Conservation (phyloP, 2,888 invertebrate genomes). For the Hemaris fuciformis region DNA sequence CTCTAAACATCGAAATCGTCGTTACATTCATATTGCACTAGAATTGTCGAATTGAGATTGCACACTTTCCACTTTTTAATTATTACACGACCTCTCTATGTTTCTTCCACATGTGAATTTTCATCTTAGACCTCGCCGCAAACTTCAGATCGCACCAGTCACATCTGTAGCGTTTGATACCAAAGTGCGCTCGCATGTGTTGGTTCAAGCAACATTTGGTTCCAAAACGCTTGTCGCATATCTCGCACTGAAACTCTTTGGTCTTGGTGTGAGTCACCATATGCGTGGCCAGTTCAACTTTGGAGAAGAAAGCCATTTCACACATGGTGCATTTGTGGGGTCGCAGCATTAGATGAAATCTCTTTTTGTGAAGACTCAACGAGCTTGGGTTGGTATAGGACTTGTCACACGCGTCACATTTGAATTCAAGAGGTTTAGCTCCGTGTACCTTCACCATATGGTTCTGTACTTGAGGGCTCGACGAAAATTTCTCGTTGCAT, state of each 20-base stretch:
- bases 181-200: slow-evolving; percentile 42
- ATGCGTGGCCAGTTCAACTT: slow-evolving; percentile 37
- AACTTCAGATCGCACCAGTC: slow-evolving; percentile 25
- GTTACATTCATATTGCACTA: background rate
- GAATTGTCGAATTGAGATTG: background rate
- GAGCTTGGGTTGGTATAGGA: slow-evolving; percentile 34
- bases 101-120: slow-evolving; percentile 21
- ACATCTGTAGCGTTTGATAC: slow-evolving; percentile 35
- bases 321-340: slow-evolving; percentile 61
- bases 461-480: slow-evolving; percentile 39
- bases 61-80: background rate
- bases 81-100: slow-evolving; percentile 42
- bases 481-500: slow-evolving; percentile 47
- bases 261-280: slow-evolving; percentile 54
- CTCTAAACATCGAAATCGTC: background rate
- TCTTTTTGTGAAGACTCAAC: slow-evolving; percentile 41
- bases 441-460: slow-evolving; percentile 49
- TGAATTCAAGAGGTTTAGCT: slow-evolving; percentile 30
- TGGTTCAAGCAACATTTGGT: slow-evolving; percentile 33
- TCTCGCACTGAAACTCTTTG: slow-evolving; percentile 51
- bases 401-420: slow-evolving; percentile 49
- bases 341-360: slow-evolving; percentile 57
- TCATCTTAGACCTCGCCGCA: slow-evolving; percentile 13
- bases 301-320: slow-evolving; percentile 50
- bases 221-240: slow-evolving; percentile 47